phyloP scores from a whole-genome alignment of 2,797 vertebrate genomes.

The Morus bassanus region DNA sequence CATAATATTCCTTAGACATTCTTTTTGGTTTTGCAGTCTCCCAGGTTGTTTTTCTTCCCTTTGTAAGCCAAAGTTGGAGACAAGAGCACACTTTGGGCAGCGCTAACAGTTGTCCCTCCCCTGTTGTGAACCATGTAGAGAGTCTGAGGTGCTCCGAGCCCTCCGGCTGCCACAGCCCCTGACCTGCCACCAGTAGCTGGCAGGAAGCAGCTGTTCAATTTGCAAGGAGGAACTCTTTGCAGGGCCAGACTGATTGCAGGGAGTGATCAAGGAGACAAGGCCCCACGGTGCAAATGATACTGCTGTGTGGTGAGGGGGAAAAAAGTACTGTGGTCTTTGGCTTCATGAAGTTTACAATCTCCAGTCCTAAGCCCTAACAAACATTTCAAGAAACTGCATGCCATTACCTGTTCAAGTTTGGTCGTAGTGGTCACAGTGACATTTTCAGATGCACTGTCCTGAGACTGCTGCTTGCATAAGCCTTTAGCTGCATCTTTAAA shows the following conservation, averaged over 20 bases:
- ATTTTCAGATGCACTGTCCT: constrained; percentile 81
- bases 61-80: background rate
- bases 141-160: background rate
- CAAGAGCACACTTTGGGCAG: background rate
- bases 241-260: background rate
- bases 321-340: background rate
- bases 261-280: background rate
- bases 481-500: constrained; percentile 86
- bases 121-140: background rate
- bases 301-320: background rate
- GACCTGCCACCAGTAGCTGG: background rate
- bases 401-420: constrained; percentile 87
- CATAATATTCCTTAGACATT: background rate
- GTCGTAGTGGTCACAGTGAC: constrained; percentile 52
- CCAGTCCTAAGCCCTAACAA: background rate
- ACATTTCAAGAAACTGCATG: background rate
- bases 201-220: background rate
- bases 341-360: background rate
- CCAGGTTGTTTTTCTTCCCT: background rate
- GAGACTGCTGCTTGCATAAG: constrained; percentile 79
- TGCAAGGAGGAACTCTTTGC: background rate
- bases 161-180: background rate
- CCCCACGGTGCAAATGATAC: background rate
- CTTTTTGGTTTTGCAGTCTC: background rate
- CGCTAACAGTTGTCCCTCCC: background rate